Evolutionary conservation across 2,888 invertebrate genomes (phyloP).

Genomic region (Andrena bicolor): DNA sequence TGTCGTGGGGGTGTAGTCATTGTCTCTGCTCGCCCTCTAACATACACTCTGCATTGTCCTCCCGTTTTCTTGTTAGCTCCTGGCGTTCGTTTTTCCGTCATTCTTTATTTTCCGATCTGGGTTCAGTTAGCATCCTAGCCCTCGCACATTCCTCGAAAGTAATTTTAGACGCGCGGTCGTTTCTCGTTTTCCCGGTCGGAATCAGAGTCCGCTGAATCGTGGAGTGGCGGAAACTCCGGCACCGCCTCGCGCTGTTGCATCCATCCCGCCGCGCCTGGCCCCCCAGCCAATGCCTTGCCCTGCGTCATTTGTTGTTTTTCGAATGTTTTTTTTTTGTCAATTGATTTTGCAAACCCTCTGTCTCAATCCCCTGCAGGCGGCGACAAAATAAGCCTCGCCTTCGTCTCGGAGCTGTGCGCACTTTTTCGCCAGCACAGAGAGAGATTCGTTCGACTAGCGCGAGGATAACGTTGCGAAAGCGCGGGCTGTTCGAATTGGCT

Average conservation of each 20-base stretch:
- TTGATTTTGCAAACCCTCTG: constrained; percentile 78
- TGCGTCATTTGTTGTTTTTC: constrained; percentile 77
- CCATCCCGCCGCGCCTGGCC: constrained; percentile 84
- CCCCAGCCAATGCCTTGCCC: constrained; percentile 84
- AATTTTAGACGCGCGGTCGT: constrained; percentile 82
- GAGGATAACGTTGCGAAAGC: constrained; percentile 22
- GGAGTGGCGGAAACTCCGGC: constrained; percentile 85
- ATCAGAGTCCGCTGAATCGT: constrained; percentile 84
- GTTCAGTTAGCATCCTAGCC: constrained; percentile 48
- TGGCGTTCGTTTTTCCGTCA: not conserved
- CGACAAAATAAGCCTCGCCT: constrained; percentile 73
- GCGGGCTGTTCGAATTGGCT: constrained; percentile 47
- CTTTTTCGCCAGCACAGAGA: constrained; percentile 2
- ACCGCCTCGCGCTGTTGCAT: constrained; percentile 85
- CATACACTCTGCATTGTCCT: constrained; percentile 29
- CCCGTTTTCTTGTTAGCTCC: not conserved
- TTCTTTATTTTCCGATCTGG: not conserved
- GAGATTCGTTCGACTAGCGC: constrained; percentile 15
- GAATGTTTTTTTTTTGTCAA: constrained; percentile 68
- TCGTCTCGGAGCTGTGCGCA: constrained; percentile 9
- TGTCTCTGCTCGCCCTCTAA: constrained; percentile 16
- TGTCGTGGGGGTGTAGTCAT: constrained; percentile 31
- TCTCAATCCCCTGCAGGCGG: constrained; percentile 77
- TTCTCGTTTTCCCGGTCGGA: constrained; percentile 84
- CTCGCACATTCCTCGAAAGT: constrained; percentile 41